Percentiles rank a stretch among this genome's conserved stretches.
These are phyloP conservation scores for Anguilla rostrata DNA, from an alignment of 2,113 vertebrate species.

Conservation along the genomic window DNA sequence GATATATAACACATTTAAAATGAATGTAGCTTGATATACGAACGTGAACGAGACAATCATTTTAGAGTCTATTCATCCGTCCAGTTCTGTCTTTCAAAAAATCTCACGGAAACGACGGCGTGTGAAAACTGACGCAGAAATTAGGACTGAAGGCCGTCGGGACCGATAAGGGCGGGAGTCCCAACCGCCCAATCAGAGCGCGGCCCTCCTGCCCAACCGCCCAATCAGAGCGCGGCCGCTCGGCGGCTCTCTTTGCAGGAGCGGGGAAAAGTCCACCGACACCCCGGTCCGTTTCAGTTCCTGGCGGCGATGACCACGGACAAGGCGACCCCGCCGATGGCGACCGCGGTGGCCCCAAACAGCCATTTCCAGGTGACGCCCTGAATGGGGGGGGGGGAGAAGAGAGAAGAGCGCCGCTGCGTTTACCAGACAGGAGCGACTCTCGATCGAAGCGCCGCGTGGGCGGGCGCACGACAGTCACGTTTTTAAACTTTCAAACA, in stretches of 20 bases:
- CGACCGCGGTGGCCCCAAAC: slow-evolving; percentile 90
- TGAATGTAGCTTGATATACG: slow-evolving; percentile 39
- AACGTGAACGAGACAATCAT: slow-evolving; percentile 38
- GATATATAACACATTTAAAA: slow-evolving; percentile 39
- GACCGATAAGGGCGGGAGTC: background rate
- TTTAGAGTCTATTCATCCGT: slow-evolving; percentile 50
- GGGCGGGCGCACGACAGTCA: background rate
- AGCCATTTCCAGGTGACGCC: slow-evolving; percentile 91
- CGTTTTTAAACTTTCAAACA: background rate
- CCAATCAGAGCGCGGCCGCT: too few relatives aligned
- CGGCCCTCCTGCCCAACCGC: too few relatives aligned
- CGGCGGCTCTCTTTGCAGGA: slow-evolving; percentile 26
- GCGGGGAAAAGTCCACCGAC: slow-evolving; percentile 26
- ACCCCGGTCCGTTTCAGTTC: slow-evolving; percentile 70
- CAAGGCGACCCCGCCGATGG: slow-evolving; percentile 89
- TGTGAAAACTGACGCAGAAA: slow-evolving; percentile 41
- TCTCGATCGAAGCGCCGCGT: background rate
- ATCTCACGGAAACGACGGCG: slow-evolving; percentile 8
- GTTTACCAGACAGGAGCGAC: background rate
- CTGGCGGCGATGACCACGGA: slow-evolving; percentile 95
- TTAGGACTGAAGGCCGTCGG: background rate
- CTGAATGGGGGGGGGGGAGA: slow-evolving; percentile 71
- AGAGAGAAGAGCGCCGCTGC: background rate
- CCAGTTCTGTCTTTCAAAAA: slow-evolving; percentile 42
- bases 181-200: background rate